These are phyloP conservation scores for Fregetta grallaria DNA, from an alignment of 2,113 vertebrate genomes.

Conservation along the genomic window DNA sequence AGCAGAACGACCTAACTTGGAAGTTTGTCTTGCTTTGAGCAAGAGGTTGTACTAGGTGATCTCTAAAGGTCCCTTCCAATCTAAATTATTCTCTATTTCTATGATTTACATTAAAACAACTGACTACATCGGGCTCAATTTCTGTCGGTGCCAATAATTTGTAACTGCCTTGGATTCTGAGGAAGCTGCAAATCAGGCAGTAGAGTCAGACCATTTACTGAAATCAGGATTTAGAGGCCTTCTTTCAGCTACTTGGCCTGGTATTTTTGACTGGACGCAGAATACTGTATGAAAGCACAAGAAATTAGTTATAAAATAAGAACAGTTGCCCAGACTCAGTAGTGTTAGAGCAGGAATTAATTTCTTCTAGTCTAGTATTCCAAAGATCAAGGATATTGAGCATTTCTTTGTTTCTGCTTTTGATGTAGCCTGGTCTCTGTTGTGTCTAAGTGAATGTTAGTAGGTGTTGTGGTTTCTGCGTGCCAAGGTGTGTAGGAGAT, in stretches of 20 bases:
- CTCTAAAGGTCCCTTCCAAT: not conserved
- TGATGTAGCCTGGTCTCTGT: not conserved
- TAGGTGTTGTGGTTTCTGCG: not conserved
- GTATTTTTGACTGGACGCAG: not conserved
- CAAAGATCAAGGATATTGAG: not conserved
- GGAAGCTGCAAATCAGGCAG: not conserved
- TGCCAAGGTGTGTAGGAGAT: not conserved
- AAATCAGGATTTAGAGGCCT: not conserved
- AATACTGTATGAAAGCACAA: not conserved
- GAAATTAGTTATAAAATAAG: not conserved
- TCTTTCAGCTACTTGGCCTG: not conserved
- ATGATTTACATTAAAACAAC: not conserved
- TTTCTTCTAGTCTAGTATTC: not conserved
- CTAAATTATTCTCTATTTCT: not conserved
- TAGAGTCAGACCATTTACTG: not conserved
- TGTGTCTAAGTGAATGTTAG: not conserved
- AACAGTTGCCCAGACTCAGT: not conserved
- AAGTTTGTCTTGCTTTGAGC: not conserved
- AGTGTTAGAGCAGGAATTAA: not conserved
- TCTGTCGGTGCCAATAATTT: not conserved
- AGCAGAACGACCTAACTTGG: not conserved
- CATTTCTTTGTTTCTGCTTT: not conserved
- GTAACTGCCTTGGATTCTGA: not conserved
- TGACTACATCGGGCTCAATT: not conserved
- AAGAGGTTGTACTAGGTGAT: not conserved